These are phyloP conservation scores for Uloborus diversus DNA, from an alignment of 1,140 invertebrate genomes.

Conservation along the genomic window DNA sequence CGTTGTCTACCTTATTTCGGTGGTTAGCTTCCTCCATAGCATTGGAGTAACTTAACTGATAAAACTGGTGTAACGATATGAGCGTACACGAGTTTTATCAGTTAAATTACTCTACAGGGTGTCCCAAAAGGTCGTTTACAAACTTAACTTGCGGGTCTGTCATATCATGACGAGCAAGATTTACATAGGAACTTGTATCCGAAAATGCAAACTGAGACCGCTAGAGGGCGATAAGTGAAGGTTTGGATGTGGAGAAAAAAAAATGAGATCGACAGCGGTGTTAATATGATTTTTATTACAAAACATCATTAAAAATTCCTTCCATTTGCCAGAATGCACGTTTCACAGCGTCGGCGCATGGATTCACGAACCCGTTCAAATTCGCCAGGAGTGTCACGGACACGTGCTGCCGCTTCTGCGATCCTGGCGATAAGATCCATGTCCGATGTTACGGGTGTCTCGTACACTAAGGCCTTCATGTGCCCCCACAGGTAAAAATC, in stretches of 20 bases:
- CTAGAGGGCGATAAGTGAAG: not conserved
- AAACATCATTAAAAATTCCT: not conserved
- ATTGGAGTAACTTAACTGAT: too few species aligned
- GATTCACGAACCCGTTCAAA: constrained; percentile 1
- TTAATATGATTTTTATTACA: not conserved
- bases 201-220: not conserved
- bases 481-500: not conserved
- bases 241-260: not conserved
- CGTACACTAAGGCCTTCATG: not conserved
- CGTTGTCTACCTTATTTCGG: too few species aligned
- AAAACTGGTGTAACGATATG: too few species aligned
- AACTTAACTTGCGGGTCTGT: too few species aligned
- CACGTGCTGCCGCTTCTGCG: not conserved
- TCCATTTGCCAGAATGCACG: not conserved
- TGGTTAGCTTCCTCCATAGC: too few species aligned
- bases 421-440: not conserved
- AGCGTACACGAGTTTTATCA: too few species aligned
- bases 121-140: too few species aligned
- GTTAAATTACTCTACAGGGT: too few species aligned
- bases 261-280: not conserved
- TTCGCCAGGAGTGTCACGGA: not conserved
- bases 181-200: not conserved
- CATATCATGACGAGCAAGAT: too few species aligned
- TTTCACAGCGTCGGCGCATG: not conserved
- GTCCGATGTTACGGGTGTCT: not conserved